Percentiles rank a stretch among this genome's conserved stretches.
These are phyloP conservation scores for Itoplectis maculator DNA, from an alignment of 2,888 invertebrate species.

Conservation along the genomic window DNA sequence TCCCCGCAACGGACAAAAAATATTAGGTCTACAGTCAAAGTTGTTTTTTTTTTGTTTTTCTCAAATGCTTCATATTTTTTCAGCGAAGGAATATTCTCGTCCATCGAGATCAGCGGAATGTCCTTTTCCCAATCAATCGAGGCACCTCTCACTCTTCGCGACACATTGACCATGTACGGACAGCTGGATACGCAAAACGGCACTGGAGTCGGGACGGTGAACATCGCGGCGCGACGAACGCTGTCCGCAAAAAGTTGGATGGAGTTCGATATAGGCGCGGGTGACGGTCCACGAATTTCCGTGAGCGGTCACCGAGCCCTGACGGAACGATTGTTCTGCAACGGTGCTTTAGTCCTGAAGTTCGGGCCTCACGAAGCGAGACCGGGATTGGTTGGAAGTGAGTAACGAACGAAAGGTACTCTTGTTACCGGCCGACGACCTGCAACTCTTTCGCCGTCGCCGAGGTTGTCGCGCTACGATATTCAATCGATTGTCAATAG, in stretches of 20 bases:
- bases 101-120: constrained; percentile 96
- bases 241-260: constrained; percentile 94
- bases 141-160: constrained; percentile 94
- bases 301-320: constrained; percentile 92
- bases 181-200: constrained; percentile 95
- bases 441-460: neutral
- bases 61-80: constrained; percentile 33
- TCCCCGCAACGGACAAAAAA: neutral
- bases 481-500: neutral
- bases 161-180: constrained; percentile 94
- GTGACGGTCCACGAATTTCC: constrained; percentile 92
- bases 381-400: constrained; percentile 92
- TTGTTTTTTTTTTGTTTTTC: constrained; percentile 41
- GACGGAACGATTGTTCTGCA: constrained; percentile 90
- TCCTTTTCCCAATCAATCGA: constrained; percentile 97
- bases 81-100: constrained; percentile 87
- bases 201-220: constrained; percentile 92
- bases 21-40: too few species aligned
- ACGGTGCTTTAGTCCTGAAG: constrained; percentile 91
- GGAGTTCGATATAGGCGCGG: constrained; percentile 94
- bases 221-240: constrained; percentile 91
- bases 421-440: constrained; percentile 2
- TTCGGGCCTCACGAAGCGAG: constrained; percentile 91
- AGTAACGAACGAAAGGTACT: constrained; percentile 77
- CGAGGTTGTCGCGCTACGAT: neutral